Conservation (phyloP, 53 echinoderm and acorn worm species). For the Echinometra lucunter region DNA sequence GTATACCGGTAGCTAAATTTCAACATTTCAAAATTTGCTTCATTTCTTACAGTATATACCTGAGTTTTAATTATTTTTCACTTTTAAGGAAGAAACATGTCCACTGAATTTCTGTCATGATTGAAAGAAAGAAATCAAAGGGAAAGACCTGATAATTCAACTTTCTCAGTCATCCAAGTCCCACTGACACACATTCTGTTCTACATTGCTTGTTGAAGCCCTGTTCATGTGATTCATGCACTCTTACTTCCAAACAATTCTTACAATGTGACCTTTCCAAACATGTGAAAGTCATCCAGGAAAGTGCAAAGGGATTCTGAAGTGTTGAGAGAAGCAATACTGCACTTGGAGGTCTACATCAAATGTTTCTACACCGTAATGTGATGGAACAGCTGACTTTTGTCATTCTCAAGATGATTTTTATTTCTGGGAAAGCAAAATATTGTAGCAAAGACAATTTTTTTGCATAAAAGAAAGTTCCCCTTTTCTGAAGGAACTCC, state of each 20-base stretch:
- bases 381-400: too few relatives aligned
- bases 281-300: background rate
- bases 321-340: background rate
- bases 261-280: background rate
- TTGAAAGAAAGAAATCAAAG: too few relatives aligned
- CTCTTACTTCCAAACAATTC: background rate
- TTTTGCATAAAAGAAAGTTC: background rate
- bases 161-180: background rate
- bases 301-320: slow-evolving; percentile 14
- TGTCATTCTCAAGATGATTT: too few relatives aligned
- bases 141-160: background rate
- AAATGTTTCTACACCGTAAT: background rate
- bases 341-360: background rate
- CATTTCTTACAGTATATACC: too few relatives aligned
- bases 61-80: too few relatives aligned
- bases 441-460: background rate
- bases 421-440: too few relatives aligned
- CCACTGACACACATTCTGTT: too few relatives aligned
- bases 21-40: too few relatives aligned
- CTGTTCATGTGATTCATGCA: background rate
- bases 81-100: too few relatives aligned
- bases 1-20: too few relatives aligned
- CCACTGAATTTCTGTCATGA: background rate
- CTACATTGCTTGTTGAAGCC: background rate
- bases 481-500: background rate